Conservation (phyloP, 2,888 invertebrate genomes). For the Nymphalis polychloros region DNA sequence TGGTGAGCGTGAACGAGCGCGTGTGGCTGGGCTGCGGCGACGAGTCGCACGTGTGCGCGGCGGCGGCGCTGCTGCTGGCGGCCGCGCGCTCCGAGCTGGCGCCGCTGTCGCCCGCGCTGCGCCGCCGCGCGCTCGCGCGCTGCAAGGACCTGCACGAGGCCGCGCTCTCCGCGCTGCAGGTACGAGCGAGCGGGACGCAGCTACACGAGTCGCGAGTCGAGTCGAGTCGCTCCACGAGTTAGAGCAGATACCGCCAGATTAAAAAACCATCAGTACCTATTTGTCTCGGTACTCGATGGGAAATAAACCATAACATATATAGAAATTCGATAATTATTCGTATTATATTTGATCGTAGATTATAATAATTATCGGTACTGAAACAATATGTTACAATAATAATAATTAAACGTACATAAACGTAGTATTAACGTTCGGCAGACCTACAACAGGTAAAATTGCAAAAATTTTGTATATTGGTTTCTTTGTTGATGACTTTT, state of each 20-base stretch:
- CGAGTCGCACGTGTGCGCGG: slow-evolving; percentile 92
- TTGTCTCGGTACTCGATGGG: neutral
- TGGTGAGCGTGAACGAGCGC: slow-evolving; percentile 90
- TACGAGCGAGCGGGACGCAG: slow-evolving; percentile 32
- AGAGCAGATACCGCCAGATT: no score
- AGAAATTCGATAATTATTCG: neutral
- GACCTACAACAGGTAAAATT: no score
- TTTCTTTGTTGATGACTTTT: neutral
- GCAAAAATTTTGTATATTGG: slow-evolving; percentile 49
- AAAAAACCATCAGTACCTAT: no score
- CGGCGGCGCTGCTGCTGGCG: slow-evolving; percentile 87
- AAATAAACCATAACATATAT: neutral
- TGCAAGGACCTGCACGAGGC: slow-evolving; percentile 75
- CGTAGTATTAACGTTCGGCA: no score
- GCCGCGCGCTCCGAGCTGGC: slow-evolving; percentile 86
- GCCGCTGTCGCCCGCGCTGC: slow-evolving; percentile 79
- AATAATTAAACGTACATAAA: no score
- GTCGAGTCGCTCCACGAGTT: no score
- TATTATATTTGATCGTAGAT: no score
- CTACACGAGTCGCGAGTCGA: no score
- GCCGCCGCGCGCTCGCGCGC: slow-evolving; percentile 68
- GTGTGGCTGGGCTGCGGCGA: slow-evolving; percentile 93
- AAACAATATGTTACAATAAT: no score
- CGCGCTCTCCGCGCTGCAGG: slow-evolving; percentile 70
- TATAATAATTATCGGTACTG: no score